phyloP scores from a whole-genome alignment of 2,797 vertebrate species.

The Aeoliscus strigatus region DNA sequence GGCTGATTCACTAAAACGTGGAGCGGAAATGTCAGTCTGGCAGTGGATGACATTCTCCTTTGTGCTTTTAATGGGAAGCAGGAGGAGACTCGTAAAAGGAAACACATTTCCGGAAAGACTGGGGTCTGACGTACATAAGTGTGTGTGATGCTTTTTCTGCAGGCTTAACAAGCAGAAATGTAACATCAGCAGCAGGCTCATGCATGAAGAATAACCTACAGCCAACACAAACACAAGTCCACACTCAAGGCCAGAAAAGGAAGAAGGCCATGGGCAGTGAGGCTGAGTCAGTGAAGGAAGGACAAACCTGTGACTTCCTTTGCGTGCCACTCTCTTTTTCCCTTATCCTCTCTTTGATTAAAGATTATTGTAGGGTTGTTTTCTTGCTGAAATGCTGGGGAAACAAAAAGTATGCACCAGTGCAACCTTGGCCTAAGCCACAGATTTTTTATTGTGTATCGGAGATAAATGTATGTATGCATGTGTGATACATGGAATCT shows the following conservation, averaged over 20 bases:
- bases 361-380: no score
- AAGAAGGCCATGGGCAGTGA: slow-evolving; percentile 29
- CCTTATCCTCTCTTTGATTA: background rate
- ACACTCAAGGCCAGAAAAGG: slow-evolving; percentile 26
- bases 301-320: slow-evolving; percentile 15
- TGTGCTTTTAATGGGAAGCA: slow-evolving; percentile 62
- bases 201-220: slow-evolving; percentile 9
- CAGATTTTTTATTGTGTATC: no score
- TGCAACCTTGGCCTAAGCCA: no score
- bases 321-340: slow-evolving; percentile 33
- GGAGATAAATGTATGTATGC: no score
- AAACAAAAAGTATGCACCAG: no score
- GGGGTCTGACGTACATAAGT: slow-evolving; percentile 45
- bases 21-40: slow-evolving; percentile 17
- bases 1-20: slow-evolving; percentile 26
- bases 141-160: slow-evolving; percentile 26
- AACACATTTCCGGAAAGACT: slow-evolving; percentile 62
- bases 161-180: slow-evolving; percentile 37
- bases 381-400: no score
- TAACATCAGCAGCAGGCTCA: slow-evolving; percentile 61
- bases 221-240: slow-evolving; percentile 32
- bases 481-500: no score
- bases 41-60: slow-evolving; percentile 39
- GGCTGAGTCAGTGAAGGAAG: slow-evolving; percentile 30
- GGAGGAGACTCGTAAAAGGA: slow-evolving; percentile 53